Percentiles rank a stretch among this genome's conserved stretches.
Conservation (phyloP, 2,113 vertebrate genomes). For the Rhagologus leucostigma region DNA sequence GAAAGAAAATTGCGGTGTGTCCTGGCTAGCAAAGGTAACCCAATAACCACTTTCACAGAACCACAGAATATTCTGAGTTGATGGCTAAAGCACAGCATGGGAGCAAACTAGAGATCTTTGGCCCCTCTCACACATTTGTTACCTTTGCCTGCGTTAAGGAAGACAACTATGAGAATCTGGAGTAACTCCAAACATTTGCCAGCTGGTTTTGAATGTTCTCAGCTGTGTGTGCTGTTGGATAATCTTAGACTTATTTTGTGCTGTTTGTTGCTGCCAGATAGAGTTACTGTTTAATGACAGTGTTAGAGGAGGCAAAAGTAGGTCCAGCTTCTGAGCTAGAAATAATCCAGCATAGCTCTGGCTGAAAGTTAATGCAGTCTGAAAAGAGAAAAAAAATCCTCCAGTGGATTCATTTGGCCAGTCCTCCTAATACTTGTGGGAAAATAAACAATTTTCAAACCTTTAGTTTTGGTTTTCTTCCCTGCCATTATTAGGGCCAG, state of each 20-base stretch:
- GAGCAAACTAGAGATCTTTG: not conserved
- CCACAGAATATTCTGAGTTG: not conserved
- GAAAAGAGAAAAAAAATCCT: not conserved
- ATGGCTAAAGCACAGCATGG: not conserved
- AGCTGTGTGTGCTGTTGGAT: conserved; percentile 59
- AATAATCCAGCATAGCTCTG: not conserved
- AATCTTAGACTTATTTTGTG: conserved; percentile 55
- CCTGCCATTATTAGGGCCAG: not conserved
- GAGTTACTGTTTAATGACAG: conserved; percentile 60
- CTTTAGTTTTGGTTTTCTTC: not conserved
- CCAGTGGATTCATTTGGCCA: not conserved
- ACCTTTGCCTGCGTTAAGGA: conserved; percentile 16
- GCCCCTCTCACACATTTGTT: not conserved
- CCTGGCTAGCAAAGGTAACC: not conserved
- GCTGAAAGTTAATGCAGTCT: conserved; percentile 1
- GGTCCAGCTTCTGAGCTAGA: conserved; percentile 41
- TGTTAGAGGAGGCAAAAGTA: conserved; percentile 42
- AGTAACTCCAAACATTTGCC: conserved; percentile 53
- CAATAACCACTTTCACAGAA: not conserved
- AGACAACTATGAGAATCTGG: conserved; percentile 34
- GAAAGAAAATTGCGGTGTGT: not conserved
- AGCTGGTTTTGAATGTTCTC: conserved; percentile 60
- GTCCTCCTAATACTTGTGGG: conserved; percentile 3
- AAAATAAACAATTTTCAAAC: conserved; percentile 15
- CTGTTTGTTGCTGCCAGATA: conserved; percentile 55